Conservation (phyloP, 2,888 invertebrate genomes). For the Pyrgus malvae region DNA sequence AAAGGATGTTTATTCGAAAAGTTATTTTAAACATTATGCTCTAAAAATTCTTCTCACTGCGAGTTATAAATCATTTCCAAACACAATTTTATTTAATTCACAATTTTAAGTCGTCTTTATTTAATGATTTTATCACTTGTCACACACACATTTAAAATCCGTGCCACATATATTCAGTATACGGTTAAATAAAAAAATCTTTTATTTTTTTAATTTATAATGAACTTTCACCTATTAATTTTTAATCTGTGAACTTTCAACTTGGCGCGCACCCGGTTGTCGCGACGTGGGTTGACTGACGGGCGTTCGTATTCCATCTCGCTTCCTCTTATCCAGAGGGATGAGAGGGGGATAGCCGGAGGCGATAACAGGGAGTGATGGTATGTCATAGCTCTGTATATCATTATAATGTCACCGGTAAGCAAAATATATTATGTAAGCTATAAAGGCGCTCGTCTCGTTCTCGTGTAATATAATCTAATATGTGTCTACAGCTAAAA, state of each 20-base stretch:
- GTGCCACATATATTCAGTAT: too few species aligned
- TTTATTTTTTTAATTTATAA: slow-evolving; percentile 8
- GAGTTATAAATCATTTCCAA: neutral
- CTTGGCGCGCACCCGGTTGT: slow-evolving; percentile 27
- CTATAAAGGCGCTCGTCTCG: neutral
- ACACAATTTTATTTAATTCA: neutral
- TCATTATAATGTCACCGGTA: slow-evolving; percentile 13
- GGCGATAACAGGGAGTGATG: slow-evolving; percentile 27
- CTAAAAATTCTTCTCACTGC: neutral
- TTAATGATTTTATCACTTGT: too few species aligned
- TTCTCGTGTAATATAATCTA: too few species aligned
- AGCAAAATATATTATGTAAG: neutral
- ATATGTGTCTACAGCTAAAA: too few species aligned
- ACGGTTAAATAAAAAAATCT: too few species aligned
- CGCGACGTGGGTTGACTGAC: slow-evolving; percentile 56
- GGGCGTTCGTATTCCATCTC: slow-evolving; percentile 40
- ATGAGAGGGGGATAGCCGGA: slow-evolving; percentile 51
- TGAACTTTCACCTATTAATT: slow-evolving; percentile 17
- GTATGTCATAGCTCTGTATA: slow-evolving; percentile 23
- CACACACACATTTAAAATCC: too few species aligned
- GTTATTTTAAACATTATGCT: neutral
- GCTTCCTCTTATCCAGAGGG: slow-evolving; percentile 58
- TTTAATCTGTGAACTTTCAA: slow-evolving; percentile 25
- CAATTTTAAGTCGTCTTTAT: neutral
- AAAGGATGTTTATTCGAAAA: neutral